Percentiles rank a stretch among this genome's conserved stretches.
phyloP scores from a whole-genome alignment of 1,140 invertebrate species.

The Panagrolaimus sp. region DNA sequence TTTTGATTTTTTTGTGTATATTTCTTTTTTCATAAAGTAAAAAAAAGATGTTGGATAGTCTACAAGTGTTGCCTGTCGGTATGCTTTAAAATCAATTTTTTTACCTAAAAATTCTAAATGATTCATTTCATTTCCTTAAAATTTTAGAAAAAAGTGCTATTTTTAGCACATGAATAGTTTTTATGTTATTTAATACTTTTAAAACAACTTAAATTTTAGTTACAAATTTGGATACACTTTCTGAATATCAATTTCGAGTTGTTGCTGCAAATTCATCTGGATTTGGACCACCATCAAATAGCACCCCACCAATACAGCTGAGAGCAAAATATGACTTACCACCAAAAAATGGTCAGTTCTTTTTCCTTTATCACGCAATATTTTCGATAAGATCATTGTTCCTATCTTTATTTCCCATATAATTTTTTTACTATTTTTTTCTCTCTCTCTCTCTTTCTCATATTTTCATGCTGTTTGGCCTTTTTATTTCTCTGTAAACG shows the following conservation, averaged over 20 bases:
- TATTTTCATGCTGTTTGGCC: too few relatives aligned
- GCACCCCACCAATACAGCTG: conserved; percentile 44
- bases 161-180: too few relatives aligned
- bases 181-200: background rate
- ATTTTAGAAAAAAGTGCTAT: too few relatives aligned
- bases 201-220: conserved; percentile 31
- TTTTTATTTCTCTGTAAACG: too few relatives aligned
- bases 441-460: too few relatives aligned
- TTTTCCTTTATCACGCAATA: background rate
- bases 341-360: conserved; percentile 15
- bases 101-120: background rate
- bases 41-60: conserved; percentile 2
- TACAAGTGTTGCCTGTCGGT: conserved; percentile 15
- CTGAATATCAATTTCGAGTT: conserved; percentile 56
- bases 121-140: background rate
- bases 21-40: too few relatives aligned
- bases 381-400: conserved; percentile 14
- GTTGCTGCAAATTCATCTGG: conserved; percentile 52
- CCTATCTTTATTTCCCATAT: too few relatives aligned
- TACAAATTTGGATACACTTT: conserved; percentile 49
- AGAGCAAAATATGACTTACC: conserved; percentile 20
- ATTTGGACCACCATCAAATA: conserved; percentile 52
- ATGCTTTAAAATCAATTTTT: background rate
- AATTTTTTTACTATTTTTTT: too few relatives aligned
- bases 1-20: too few relatives aligned